Base-by-base conservation (phyloP, 2,113 vertebrate genomes). In the Hydropotes inermis region DNA sequence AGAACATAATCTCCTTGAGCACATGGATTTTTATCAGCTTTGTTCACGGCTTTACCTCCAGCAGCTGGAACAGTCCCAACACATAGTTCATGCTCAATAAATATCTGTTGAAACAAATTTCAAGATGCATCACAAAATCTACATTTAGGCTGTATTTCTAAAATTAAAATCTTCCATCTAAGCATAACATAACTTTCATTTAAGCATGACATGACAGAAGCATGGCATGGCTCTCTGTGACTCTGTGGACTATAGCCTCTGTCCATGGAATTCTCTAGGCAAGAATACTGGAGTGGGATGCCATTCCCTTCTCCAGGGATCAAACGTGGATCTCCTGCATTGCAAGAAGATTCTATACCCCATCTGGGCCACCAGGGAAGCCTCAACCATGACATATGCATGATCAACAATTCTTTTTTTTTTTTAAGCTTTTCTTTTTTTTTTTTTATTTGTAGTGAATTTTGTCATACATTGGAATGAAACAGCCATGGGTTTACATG, bases 71-170 rank as follows among this genome's bases (percentile, higher is more conserved):
- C 21, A 95, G 55, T 9, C 36, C 36, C 25, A 5, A 57, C 4
- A 50, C 21, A 74, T 5, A 84, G 30, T 43, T 78, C 4, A 23
- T 92, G 33, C 17, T 86, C 39, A 82, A 58, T 36, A 95, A 90
- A 70, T 78, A 55, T 52, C 61, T 92, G 11, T 58, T 95, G 52
- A 96, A 54, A 93, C 84, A 36, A 93, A 55, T 47, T 92, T 93
- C 33, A 81, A 96, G 92, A 14, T 58, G 2, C 54, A 58, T 76
- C 13, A 85, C 47, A 7, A 67, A 95, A 88, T 95, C n/a, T 79
- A 7, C 64, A 61, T 89, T 93, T 90, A 67, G 45, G 10, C 54
- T 92, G 13, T 74, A 94, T 92, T 70, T n/a, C 39, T 10, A 94
- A 78, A 13, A 7, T 79, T 87, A 86, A 93, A 95, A 91, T 70